These are phyloP conservation scores for Epinotia brunnichana DNA, from an alignment of 2,888 invertebrate species.

Conservation along the genomic window DNA sequence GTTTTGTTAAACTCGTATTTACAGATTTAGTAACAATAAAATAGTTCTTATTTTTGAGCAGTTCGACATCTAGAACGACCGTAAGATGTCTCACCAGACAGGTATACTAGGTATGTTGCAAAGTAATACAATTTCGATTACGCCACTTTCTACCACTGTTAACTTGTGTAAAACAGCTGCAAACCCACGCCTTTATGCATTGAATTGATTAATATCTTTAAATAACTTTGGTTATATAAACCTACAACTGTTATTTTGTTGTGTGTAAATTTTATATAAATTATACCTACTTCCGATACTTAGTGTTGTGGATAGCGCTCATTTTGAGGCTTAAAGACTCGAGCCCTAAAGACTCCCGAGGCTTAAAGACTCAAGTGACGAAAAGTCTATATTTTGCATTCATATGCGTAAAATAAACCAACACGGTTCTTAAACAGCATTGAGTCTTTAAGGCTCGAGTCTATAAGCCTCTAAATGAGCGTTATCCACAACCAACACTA, in stretches of 20 bases:
- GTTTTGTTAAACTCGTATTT: slow-evolving; percentile 1
- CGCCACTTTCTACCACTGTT: slow-evolving; percentile 28
- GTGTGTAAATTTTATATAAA: not conserved
- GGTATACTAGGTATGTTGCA: slow-evolving; percentile 90
- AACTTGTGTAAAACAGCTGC: slow-evolving; percentile 29
- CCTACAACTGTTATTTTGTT: not conserved
- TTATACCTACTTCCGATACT: too few relatives aligned
- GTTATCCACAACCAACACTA: too few relatives aligned
- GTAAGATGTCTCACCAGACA: slow-evolving; percentile 93
- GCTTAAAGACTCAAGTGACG: too few relatives aligned
- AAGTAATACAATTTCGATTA: slow-evolving; percentile 43
- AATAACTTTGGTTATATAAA: slow-evolving; percentile 21
- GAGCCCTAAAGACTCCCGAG: too few relatives aligned
- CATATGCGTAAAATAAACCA: too few relatives aligned
- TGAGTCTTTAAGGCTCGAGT: too few relatives aligned
- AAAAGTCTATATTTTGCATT: too few relatives aligned
- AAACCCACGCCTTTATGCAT: slow-evolving; percentile 24
- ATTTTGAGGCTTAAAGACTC: too few relatives aligned
- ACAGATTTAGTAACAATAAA: slow-evolving; percentile 3
- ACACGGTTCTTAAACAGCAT: too few relatives aligned
- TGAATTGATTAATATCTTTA: slow-evolving; percentile 26
- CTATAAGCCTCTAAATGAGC: too few relatives aligned
- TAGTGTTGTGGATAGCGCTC: too few relatives aligned
- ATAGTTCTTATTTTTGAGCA: not conserved
- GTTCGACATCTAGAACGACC: not conserved